Conservation (phyloP, 2,113 vertebrate genomes). For the Grammomys dolichurus region DNA sequence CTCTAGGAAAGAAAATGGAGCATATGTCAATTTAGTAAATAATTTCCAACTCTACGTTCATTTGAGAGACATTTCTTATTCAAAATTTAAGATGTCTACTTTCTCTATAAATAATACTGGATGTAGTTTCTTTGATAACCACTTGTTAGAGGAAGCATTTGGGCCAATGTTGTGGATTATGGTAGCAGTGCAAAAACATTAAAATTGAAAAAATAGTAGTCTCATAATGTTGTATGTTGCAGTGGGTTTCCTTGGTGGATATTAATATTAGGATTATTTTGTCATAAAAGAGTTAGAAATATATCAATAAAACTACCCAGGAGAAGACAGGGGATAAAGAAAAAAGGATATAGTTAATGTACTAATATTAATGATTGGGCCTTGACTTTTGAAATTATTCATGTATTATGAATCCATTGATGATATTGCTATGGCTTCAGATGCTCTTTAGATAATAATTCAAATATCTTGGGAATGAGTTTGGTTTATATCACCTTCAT, state of each 20-base stretch:
- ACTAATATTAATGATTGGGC: slow-evolving; percentile 73
- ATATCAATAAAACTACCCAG: slow-evolving; percentile 10
- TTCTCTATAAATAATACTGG: background rate
- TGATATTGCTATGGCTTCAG: slow-evolving; percentile 59
- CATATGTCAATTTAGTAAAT: slow-evolving; percentile 58
- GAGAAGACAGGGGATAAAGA: slow-evolving; percentile 52
- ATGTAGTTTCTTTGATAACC: background rate
- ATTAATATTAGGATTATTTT: slow-evolving; percentile 26
- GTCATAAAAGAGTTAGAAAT: slow-evolving; percentile 61
- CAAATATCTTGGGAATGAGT: slow-evolving; percentile 52
- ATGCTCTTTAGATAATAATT: slow-evolving; percentile 67
- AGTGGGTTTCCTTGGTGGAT: slow-evolving; percentile 51
- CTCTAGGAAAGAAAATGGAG: slow-evolving; percentile 44
- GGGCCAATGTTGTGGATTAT: background rate
- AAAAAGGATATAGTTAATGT: slow-evolving; percentile 64
- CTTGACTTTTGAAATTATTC: slow-evolving; percentile 73
- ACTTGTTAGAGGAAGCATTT: background rate
- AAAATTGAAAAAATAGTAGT: slow-evolving; percentile 52
- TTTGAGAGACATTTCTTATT: background rate
- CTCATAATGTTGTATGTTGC: background rate
- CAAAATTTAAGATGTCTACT: slow-evolving; percentile 1
- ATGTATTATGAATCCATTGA: slow-evolving; percentile 71
- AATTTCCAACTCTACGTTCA: slow-evolving; percentile 32
- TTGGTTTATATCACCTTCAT: slow-evolving; percentile 59
- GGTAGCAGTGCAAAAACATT: background rate